A percentile compares a stretch with the other conserved stretches of the same genome.
phyloP scores from a whole-genome alignment of 37 sponge, comb jelly and placozoan species.

The Spongilla lacustris region DNA sequence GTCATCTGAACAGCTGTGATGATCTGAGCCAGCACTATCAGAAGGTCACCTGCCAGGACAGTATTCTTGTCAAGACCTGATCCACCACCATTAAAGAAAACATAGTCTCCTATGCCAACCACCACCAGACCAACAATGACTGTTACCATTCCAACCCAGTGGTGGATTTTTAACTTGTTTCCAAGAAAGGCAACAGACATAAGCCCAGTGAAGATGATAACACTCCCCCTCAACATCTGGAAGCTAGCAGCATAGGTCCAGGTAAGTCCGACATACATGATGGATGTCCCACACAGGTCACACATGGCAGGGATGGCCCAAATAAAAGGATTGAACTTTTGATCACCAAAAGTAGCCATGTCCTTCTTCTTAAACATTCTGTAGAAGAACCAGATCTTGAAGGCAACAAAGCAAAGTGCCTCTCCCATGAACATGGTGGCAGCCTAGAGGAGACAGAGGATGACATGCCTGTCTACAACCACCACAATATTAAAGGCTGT shows the following conservation, averaged over 20 bases:
- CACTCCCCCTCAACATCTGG: constrained; percentile 95
- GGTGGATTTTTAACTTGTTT: constrained; percentile 55
- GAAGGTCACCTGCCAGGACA: constrained; percentile 85
- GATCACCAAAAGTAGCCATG: constrained; percentile 62
- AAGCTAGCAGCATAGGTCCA: constrained; percentile 96
- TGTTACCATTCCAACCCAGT: constrained; percentile 92
- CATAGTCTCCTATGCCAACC: constrained; percentile 84
- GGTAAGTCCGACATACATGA: constrained; percentile 93
- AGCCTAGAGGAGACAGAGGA: constrained; percentile 47
- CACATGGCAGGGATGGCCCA: constrained; percentile 93
- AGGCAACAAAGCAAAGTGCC: constrained; percentile 82
- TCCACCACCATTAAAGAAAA: constrained; percentile 40
- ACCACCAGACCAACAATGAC: constrained; percentile 91
- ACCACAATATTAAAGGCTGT: neutral
- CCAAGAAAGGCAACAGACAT: constrained; percentile 91
- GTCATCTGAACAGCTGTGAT: constrained; percentile 90
- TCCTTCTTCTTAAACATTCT: constrained; percentile 41
- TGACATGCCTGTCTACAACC: neutral
- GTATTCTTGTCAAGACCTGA: constrained; percentile 2
- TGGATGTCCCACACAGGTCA: constrained; percentile 88
- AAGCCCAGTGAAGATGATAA: constrained; percentile 97
- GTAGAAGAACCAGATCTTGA: constrained; percentile 74
- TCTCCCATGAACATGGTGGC: constrained; percentile 96
- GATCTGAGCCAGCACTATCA: constrained; percentile 91
- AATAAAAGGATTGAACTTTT: constrained; percentile 92